phyloP scores from a whole-genome alignment of 2,113 vertebrate genomes.

The Pelvicachromis taeniatus region DNA sequence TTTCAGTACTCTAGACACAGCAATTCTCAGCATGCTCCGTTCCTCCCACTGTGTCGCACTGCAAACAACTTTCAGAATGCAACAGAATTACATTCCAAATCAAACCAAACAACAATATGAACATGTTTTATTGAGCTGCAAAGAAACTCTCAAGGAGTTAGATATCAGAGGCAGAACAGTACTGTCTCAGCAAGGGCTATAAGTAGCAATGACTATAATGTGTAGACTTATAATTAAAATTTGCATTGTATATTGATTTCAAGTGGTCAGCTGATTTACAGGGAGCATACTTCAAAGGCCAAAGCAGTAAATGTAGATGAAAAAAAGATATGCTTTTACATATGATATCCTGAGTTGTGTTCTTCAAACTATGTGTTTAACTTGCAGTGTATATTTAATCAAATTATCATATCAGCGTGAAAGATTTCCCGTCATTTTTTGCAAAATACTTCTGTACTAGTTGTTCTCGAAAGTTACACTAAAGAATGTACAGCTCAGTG shows the following conservation, averaged over 20 bases:
- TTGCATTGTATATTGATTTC: neutral
- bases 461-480: neutral
- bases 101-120: neutral
- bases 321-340: neutral
- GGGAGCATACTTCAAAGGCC: neutral
- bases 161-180: neutral
- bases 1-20: neutral
- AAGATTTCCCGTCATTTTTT: neutral
- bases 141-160: neutral
- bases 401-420: neutral
- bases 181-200: neutral
- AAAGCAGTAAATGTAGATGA: neutral
- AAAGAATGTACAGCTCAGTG: neutral
- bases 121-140: neutral
- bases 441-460: neutral
- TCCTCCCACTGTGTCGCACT: neutral
- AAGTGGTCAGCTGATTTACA: neutral
- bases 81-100: neutral
- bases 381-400: neutral
- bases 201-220: neutral
- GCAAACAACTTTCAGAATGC: neutral
- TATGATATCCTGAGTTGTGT: neutral
- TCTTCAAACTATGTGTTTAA: neutral
- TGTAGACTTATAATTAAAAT: neutral
- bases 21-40: neutral